Evolutionary conservation across 2,113 vertebrate species (phyloP).

Genomic region (Leptocoma aspasia): DNA sequence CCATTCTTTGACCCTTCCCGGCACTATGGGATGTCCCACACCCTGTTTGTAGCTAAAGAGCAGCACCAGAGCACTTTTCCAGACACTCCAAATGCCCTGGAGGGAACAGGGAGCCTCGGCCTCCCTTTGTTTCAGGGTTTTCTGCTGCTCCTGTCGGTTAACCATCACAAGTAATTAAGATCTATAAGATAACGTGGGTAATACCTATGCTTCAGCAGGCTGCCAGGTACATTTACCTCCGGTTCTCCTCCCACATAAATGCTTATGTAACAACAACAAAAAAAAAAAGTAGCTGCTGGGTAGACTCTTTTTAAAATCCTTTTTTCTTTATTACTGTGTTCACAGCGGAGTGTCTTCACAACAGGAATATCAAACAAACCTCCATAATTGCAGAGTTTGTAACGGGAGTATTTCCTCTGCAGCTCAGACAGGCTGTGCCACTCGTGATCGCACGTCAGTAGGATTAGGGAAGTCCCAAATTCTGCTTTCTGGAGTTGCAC

Average conservation of each 20-base stretch:
- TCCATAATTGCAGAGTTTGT: not conserved
- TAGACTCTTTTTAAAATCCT: not conserved
- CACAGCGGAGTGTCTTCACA: not conserved
- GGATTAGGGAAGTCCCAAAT: not conserved
- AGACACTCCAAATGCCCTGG: not conserved
- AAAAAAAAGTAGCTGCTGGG: not conserved
- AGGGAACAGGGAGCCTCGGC: not conserved
- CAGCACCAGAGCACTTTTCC: not conserved
- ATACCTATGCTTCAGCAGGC: not conserved
- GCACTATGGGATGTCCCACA: not conserved
- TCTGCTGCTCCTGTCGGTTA: not conserved
- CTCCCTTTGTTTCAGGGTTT: not conserved
- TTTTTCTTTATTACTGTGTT: not conserved
- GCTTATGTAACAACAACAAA: constrained; percentile 9
- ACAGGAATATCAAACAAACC: not conserved
- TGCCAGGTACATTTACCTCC: constrained; percentile 1
- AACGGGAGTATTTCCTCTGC: not conserved
- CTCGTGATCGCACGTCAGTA: not conserved
- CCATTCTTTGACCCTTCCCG: accelerated
- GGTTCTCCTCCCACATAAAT: constrained; percentile 4
- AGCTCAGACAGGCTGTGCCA: not conserved
- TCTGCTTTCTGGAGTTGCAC: not conserved
- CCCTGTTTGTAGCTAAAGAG: not conserved
- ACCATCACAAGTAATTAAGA: constrained; percentile 47
- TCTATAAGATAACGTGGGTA: not conserved